Base-by-base conservation (phyloP, 2,113 vertebrate genomes). In the Macrotus californicus region DNA sequence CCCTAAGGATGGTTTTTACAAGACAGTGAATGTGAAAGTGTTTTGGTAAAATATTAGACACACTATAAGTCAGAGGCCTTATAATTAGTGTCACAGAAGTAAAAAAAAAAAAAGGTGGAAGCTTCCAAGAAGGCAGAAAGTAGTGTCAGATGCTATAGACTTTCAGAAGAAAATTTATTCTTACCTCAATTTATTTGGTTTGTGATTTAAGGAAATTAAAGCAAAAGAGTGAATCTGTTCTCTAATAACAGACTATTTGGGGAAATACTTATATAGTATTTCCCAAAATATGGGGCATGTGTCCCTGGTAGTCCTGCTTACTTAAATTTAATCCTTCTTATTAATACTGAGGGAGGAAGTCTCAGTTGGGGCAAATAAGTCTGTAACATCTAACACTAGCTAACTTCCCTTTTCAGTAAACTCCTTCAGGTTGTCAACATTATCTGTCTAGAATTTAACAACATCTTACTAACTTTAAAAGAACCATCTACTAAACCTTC, bases 121-220 rank as follows among this genome's bases (percentile, higher is more conserved):
- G 54, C 24, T 46, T 83, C 61, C 59, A 89, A 34, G 56, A 83
- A 61, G 52, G n/a, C 26, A 56, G 52, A 90, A 48, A 87, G n/a
- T 48, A n/a, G 12, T 69, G 16, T 67, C 76, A 67, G 69, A 83
- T 89, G 43, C 73, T 92, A 43, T 26, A 48, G n/a, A 41, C 59
- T 90, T 84, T 95, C 66, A 77, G 41, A 94, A 50, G 41, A 90
- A 46, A 73, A 56, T 66, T 81, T 85, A 76, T 81, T 85, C 90
- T 69, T 41, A 80, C 43, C 26, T 59, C 56, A 36, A 11, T 16
- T 93, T 13, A 21, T 56, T 76, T 86, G 5, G 22, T 77, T 77
- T 92, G 36, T 39, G 43, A 59, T 94, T 94, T 87, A 95, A 88
- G 70, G 54, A 96, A 70, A 48, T 93, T 72, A 93, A 79, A 36